Evolutionary conservation across 2,888 invertebrate genomes (phyloP), one percentile per base, ranked within the genome.

Genomic region (Bimastos eiseni): DNA sequence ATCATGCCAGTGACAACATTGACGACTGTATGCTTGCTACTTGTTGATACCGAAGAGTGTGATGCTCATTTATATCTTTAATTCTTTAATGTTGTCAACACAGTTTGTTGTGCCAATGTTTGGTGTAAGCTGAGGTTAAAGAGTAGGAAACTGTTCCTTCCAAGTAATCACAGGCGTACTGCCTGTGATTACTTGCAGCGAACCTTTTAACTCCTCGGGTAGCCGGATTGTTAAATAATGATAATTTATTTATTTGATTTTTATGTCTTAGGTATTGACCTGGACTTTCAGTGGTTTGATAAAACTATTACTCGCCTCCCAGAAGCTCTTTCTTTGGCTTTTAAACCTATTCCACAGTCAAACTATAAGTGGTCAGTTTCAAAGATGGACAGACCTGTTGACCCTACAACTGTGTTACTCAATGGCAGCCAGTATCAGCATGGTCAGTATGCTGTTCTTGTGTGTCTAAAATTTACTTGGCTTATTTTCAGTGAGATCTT

Each of bases 401-500:
- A 94, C 91, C 94, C 94, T 15, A 90, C 91, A 30, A 92, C 93
- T 90, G 94, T 94, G 24, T 91, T 94, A 24, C 91, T 93, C 41
- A 94, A 94, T 92, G 94, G 94, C 33, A 94, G 94, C 88, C 94
- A 94, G 91, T 93, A 94, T 93, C 92, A 93, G 33, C 94, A 94
- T 92, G 94, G 94, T 94, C 90, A 91, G 93, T 86, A 86, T 36
- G 11, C 19, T 86, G 30, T n/a, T 90, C 17, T 38, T 37, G 19
- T 88, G 33, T 37, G 13, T 90, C 44, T 88, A 91, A 90, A 4
- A 6, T 84, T 84, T 84, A 11, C 38, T 37, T 37, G 24, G 44
- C 86, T 33, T 89, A 41, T 41, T 41, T 2, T n/a, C 83, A 89
- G n/a, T 13, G 21, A n/a, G n/a, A n/a, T n/a, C n/a, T n/a, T n/a